Evolutionary conservation across 1,140 invertebrate species (phyloP).

Genomic region (Drosophila repletoides): DNA sequence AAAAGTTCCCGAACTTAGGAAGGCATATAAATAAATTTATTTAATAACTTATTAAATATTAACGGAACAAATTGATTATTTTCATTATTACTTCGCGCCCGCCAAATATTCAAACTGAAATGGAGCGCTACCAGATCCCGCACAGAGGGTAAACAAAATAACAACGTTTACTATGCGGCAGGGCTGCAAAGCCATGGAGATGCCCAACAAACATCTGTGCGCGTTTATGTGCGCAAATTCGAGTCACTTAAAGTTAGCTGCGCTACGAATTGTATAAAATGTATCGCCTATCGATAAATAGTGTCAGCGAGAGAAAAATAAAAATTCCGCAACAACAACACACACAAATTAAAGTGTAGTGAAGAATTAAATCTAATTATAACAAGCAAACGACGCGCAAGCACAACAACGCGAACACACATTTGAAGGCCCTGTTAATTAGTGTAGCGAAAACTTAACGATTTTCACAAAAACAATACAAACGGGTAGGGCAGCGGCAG

Average conservation of each 20-base stretch:
- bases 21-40: too few species aligned
- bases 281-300: conserved; percentile 37
- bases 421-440: conserved; percentile 57
- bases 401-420: conserved; percentile 12
- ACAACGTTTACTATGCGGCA: neutral
- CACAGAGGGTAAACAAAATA: neutral
- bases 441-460: conserved; percentile 63
- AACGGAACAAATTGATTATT: too few species aligned
- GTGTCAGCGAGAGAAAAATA: conserved; percentile 49
- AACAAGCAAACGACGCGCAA: conserved; percentile 44
- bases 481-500: conserved; percentile 25
- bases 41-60: too few species aligned
- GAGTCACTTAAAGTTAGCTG: conserved; percentile 38
- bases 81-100: neutral
- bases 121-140: neutral
- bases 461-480: conserved; percentile 50
- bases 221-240: conserved; percentile 5
- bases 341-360: conserved; percentile 61
- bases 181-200: conserved; percentile 14
- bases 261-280: conserved; percentile 6
- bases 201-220: conserved; percentile 27
- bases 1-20: too few species aligned
- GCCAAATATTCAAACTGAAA: neutral
- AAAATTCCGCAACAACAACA: conserved; percentile 58
- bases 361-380: conserved; percentile 75